Percentiles rank a stretch among this genome's conserved stretches.
These are phyloP conservation scores for Actinostola sp. DNA, from an alignment of 92 coral and sea anemone species.

Conservation along the genomic window DNA sequence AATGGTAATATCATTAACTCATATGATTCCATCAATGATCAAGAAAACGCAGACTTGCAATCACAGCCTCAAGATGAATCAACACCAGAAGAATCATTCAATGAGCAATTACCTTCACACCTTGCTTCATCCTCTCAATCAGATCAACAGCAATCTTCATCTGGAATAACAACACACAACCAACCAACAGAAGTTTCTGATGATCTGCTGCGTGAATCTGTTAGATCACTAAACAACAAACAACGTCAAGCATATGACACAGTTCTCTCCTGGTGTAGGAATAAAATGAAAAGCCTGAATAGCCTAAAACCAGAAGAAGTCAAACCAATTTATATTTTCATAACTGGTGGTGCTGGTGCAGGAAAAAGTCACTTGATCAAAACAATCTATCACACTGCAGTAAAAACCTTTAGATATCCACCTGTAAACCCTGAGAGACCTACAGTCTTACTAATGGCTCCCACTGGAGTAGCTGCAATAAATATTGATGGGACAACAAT, in stretches of 20 bases:
- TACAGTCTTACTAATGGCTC: no score
- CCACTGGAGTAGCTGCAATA: no score
- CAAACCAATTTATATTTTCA: slow-evolving; percentile 56
- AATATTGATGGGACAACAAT: no score
- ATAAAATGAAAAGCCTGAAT: slow-evolving; percentile 58
- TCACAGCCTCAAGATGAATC: slow-evolving; percentile 17
- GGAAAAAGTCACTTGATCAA: slow-evolving; percentile 69
- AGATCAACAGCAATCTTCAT: slow-evolving; percentile 1
- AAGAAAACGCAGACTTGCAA: slow-evolving; percentile 45
- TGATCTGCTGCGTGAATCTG: slow-evolving; percentile 46
- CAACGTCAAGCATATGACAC: slow-evolving; percentile 56
- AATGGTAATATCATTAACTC: slow-evolving; percentile 37
- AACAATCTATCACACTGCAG: slow-evolving; percentile 52
- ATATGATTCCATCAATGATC: slow-evolving; percentile 57
- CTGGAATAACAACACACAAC: slow-evolving; percentile 36
- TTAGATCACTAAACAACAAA: slow-evolving; percentile 42
- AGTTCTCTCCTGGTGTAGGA: slow-evolving; percentile 54
- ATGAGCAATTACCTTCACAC: slow-evolving; percentile 35
- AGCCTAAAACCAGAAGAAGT: slow-evolving; percentile 45
- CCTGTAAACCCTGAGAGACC: slow-evolving; percentile 56
- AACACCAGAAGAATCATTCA: slow-evolving; percentile 36
- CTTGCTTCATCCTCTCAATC: slow-evolving; percentile 26
- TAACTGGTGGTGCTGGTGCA: slow-evolving; percentile 79
- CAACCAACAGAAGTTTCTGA: slow-evolving; percentile 57
- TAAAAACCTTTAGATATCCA: slow-evolving; percentile 63